Percentiles rank a stretch among this genome's conserved stretches.
These are phyloP conservation scores for Eilema griseolum DNA, from an alignment of 2,888 invertebrate species.

Conservation along the genomic window DNA sequence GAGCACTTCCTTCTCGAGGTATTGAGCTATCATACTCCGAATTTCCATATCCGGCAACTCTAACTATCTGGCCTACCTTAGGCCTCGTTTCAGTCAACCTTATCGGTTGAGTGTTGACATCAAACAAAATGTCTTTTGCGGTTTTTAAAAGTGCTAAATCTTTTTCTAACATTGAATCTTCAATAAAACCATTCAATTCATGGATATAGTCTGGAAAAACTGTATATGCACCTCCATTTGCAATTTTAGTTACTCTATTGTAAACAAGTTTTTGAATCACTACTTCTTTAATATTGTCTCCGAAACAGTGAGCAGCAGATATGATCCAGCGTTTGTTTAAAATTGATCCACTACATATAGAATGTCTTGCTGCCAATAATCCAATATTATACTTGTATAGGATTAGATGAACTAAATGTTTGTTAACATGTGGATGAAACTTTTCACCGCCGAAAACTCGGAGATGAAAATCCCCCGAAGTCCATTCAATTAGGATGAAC, in stretches of 20 bases:
- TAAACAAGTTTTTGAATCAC: neutral
- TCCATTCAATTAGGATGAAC: slow-evolving; percentile 5
- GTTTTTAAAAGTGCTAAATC: slow-evolving; percentile 55
- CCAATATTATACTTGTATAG: neutral
- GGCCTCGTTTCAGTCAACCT: slow-evolving; percentile 22
- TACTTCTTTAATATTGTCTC: neutral
- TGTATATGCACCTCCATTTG: neutral
- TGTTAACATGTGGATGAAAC: slow-evolving; percentile 36
- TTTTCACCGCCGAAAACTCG: slow-evolving; percentile 39
- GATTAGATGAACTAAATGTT: slow-evolving; percentile 47
- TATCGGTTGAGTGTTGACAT: slow-evolving; percentile 36
- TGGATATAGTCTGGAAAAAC: neutral
- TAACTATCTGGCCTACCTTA: slow-evolving; percentile 24
- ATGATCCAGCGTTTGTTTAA: slow-evolving; percentile 49
- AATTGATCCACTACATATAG: slow-evolving; percentile 53
- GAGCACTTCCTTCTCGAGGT: slow-evolving; percentile 49
- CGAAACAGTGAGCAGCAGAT: slow-evolving; percentile 55
- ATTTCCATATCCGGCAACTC: slow-evolving; percentile 51
- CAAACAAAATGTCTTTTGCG: slow-evolving; percentile 32
- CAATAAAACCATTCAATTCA: neutral
- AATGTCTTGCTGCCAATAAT: too few relatives aligned
- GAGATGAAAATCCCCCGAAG: neutral
- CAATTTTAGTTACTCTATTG: neutral
- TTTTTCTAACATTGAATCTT: slow-evolving; percentile 19
- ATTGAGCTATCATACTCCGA: slow-evolving; percentile 20